Base-by-base conservation (phyloP, 1,140 invertebrate genomes). In the Zaprionus capensis region DNA sequence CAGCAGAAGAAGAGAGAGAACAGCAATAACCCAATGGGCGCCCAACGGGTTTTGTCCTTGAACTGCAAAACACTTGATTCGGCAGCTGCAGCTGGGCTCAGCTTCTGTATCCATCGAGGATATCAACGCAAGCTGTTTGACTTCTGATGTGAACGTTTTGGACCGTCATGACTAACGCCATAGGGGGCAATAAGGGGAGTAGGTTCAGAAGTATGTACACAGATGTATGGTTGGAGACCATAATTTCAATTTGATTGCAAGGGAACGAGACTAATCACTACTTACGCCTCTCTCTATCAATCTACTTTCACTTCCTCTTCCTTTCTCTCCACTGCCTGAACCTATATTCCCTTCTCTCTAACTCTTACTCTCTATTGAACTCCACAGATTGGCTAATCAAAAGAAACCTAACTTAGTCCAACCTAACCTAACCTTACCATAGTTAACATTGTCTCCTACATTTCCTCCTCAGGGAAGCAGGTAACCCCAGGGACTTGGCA, bases 1-100 rank as follows among this genome's bases (percentile, higher is more conserved):
- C 4, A 81, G 2, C 22, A 71, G 81, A 78, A 62, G 80, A 67
- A 56, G 49, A 28, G 7, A 14, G 34, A 17, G 26, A 24, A 51
- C 31, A 53, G 53, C 28, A 46, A 36, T n/a, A 20, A 14, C 11
- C 24, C 36, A 22, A 24, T 14, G 20, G 28, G 36, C 51, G 12
- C 11, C 24, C 34, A 85, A 82, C 66, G 69, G 76, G 83, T 78
- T 66, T 20, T 15, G 68, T 41, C 49, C 69, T 64, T 77, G 24
- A 67, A 59, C 76, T 56, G 51, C 56, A 62, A 5, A 77, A 63
- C 46, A 24, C 12, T 51, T 14, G 11, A 12, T 22, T 14, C 46
- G 51, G 7, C 64, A 41, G 34, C 34, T 38, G 49, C 64, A 31
- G 53, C 53, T 56, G 51, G 12, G 20, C 46, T 22, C 20, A 22